Evolutionary conservation across 2,113 vertebrate species (phyloP).

Genomic region (Podocnemis expansa): DNA sequence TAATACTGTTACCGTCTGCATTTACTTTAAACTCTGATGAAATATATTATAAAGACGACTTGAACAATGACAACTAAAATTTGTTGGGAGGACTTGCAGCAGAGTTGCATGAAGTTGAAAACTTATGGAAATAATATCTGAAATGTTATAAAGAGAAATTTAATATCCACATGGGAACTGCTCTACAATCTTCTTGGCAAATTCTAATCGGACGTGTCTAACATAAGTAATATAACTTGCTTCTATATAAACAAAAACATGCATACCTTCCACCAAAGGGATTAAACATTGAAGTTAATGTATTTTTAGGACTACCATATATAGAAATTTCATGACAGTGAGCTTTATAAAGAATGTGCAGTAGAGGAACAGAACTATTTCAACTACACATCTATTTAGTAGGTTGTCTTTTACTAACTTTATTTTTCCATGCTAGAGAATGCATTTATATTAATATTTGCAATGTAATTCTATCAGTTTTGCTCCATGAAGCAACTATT

Average conservation of each 20-base stretch:
- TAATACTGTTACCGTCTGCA: constrained; percentile 69
- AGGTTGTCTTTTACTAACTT: neutral
- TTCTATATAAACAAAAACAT: constrained; percentile 65
- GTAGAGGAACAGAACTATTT: constrained; percentile 32
- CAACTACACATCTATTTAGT: neutral
- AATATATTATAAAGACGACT: constrained; percentile 72
- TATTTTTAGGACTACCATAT: constrained; percentile 44
- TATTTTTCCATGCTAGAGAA: neutral
- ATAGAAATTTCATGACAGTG: neutral
- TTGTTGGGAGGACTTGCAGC: constrained; percentile 66
- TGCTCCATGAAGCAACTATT: neutral
- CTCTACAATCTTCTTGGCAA: constrained; percentile 66
- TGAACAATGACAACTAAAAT: constrained; percentile 68
- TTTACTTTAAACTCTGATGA: constrained; percentile 74
- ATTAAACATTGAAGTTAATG: constrained; percentile 25
- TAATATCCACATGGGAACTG: constrained; percentile 58
- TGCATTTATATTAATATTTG: neutral
- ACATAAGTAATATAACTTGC: constrained; percentile 54
- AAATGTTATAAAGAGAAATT: constrained; percentile 66
- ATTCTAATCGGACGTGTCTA: constrained; percentile 62
- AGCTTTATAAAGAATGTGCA: neutral
- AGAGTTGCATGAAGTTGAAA: constrained; percentile 66
- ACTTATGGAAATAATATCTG: constrained; percentile 76
- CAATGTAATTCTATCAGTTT: neutral
- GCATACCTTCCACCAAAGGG: constrained; percentile 58